Evolutionary conservation across 2,113 vertebrate species (phyloP), one percentile per base, ranked within the genome.

Genomic region (Genyomyrus donnyi): DNA sequence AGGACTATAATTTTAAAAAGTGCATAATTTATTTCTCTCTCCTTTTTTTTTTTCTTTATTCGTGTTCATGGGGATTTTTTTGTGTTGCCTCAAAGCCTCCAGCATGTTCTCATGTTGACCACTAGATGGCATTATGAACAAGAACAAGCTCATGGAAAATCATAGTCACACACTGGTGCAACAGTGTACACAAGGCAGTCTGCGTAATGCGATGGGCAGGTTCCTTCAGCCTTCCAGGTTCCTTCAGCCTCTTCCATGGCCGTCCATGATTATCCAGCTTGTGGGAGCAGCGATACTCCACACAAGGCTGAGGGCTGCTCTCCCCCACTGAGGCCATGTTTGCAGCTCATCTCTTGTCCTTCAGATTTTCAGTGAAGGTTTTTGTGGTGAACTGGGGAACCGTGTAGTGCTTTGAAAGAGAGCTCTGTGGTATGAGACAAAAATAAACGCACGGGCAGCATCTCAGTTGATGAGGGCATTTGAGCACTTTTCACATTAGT

Each of bases 81-180:
- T 27, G 27, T 42, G 35, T 13, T 31, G 42, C 46, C 1, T 46
- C 24, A 11, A 52, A 83, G 3, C n/a, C n/a, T 52, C n/a, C 1
- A 56, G 70, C 49, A 42, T 19, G n/a, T 49, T 13, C 49, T 19
- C 27, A 24, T 17, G 27, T 24, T 53, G 49, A 83, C 49, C 88
- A 83, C 88, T 89, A 89, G 88, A 89, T 83, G 88, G 88, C 70
- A 42, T n/a, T 50, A 84, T 83, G 74, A 84, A 10, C 70, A 74
- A 89, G 88, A 89, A 24, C 9, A 83, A 89, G 31, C 45, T 4
- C 15, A 42, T 8, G 50, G 35, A 31, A 84, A 27, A 15, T 27
- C 48, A 5, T 24, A 4, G 39, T 62, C 52, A n/a, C 3, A 21
- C 31, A 39, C 87, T 62, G 17, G 52, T 45, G 87, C 8, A 56